These are phyloP conservation scores for Brachypteracias leptosomus DNA, from an alignment of 2,113 vertebrate species.

Conservation along the genomic window DNA sequence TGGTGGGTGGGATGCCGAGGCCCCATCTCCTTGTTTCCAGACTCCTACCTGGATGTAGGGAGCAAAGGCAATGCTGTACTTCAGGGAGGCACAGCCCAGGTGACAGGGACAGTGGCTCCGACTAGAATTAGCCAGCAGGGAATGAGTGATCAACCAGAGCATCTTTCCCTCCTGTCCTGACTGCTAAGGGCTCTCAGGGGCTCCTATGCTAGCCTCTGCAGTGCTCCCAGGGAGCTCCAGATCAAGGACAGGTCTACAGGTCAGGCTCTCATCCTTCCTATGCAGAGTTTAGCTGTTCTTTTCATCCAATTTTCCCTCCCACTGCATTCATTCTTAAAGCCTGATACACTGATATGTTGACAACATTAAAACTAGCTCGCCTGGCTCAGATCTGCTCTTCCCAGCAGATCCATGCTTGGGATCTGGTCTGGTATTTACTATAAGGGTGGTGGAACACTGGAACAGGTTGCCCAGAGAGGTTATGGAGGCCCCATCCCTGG, in stretches of 20 bases:
- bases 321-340: neutral
- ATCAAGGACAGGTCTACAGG: neutral
- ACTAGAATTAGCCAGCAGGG: neutral
- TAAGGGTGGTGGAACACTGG: no score
- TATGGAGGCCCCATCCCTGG: no score
- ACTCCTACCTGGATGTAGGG: neutral
- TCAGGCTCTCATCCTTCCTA: neutral
- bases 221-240: neutral
- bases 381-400: accelerated
- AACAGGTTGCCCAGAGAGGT: no score
- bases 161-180: neutral
- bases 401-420: neutral
- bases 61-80: neutral
- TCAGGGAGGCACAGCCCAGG: neutral
- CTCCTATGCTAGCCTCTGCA: neutral
- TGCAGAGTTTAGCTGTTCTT: neutral
- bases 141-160: neutral
- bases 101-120: neutral
- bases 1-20: neutral
- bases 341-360: accelerated
- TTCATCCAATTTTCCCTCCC: neutral
- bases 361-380: neutral
- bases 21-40: neutral
- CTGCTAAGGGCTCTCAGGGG: neutral
- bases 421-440: neutral